These are phyloP conservation scores for Idaea dimidiata DNA, from an alignment of 2,888 invertebrate species.

Conservation along the genomic window DNA sequence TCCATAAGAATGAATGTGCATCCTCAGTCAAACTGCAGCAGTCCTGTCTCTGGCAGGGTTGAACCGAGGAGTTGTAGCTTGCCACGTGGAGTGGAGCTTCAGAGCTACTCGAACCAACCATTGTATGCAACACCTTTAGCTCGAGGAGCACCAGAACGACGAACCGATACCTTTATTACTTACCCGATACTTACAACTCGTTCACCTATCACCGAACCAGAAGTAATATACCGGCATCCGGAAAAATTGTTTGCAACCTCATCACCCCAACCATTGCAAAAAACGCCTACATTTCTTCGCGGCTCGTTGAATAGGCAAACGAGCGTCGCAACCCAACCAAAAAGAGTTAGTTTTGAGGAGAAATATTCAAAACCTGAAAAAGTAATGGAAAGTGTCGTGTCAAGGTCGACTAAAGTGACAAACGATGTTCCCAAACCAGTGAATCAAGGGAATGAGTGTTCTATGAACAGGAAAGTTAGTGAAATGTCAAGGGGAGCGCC, in stretches of 20 bases:
- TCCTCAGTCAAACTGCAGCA: constrained; percentile 45
- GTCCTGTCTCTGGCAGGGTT: constrained; percentile 43
- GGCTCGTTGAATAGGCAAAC: constrained; percentile 42
- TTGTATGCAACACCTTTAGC: constrained; percentile 49
- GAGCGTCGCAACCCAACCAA: constrained; percentile 37
- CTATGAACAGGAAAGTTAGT: constrained; percentile 30
- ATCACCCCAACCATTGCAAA: constrained; percentile 33
- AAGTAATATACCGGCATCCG: constrained; percentile 56
- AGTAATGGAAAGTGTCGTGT: constrained; percentile 27
- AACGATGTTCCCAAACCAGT: constrained; percentile 28
- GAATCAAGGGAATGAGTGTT: constrained; percentile 25
- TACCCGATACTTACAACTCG: too few relatives aligned
- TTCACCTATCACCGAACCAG: constrained; percentile 37
- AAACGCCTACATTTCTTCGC: constrained; percentile 42
- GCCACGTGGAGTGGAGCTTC: constrained; percentile 51
- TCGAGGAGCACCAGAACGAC: constrained; percentile 59
- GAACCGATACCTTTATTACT: constrained; percentile 62
- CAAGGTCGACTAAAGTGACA: constrained; percentile 29
- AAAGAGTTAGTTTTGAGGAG: constrained; percentile 61
- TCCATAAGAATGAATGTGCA: constrained; percentile 33
- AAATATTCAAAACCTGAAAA: constrained; percentile 30
- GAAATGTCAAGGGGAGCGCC: constrained; percentile 47
- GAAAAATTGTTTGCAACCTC: constrained; percentile 43
- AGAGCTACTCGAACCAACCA: constrained; percentile 43
- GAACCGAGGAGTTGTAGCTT: constrained; percentile 58